These are phyloP conservation scores for Poecilus cupreus DNA, from an alignment of 2,888 invertebrate species.

Conservation along the genomic window DNA sequence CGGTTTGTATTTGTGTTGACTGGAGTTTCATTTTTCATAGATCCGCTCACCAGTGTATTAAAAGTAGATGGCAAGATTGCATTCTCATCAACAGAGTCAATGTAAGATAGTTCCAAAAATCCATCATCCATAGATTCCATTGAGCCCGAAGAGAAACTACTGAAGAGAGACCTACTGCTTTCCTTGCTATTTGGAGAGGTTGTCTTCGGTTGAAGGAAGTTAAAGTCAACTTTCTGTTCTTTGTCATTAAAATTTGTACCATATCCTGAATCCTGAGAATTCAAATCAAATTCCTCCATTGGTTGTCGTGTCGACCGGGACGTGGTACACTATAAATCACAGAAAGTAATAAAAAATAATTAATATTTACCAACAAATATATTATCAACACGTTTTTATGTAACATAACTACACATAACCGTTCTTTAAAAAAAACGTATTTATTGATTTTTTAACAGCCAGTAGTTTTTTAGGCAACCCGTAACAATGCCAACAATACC, in stretches of 20 bases:
- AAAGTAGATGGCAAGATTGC: conserved; percentile 76
- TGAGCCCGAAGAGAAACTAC: conserved; percentile 75
- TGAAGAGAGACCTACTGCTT: conserved; percentile 67
- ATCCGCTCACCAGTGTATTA: conserved; percentile 76
- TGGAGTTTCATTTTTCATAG: conserved; percentile 69
- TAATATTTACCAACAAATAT: background rate
- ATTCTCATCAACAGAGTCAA: conserved; percentile 74
- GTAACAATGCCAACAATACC: no score
- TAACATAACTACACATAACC: background rate
- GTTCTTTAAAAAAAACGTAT: background rate
- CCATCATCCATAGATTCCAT: conserved; percentile 79
- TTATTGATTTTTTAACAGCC: background rate
- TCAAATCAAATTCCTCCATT: conserved; percentile 75
- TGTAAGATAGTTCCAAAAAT: conserved; percentile 78
- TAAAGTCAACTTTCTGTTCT: conserved; percentile 66
- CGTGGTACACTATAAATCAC: conserved; percentile 22
- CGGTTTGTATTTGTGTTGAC: conserved; percentile 30
- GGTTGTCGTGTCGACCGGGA: conserved; percentile 68
- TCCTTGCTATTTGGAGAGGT: background rate
- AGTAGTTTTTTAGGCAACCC: background rate
- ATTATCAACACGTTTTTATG: background rate
- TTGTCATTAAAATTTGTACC: conserved; percentile 70
- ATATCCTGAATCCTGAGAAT: conserved; percentile 78
- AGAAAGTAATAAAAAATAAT: background rate
- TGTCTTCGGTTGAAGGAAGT: conserved; percentile 55